Evolutionary conservation across 2,888 invertebrate genomes (phyloP).

Genomic region (Nasonovia ribisnigri): DNA sequence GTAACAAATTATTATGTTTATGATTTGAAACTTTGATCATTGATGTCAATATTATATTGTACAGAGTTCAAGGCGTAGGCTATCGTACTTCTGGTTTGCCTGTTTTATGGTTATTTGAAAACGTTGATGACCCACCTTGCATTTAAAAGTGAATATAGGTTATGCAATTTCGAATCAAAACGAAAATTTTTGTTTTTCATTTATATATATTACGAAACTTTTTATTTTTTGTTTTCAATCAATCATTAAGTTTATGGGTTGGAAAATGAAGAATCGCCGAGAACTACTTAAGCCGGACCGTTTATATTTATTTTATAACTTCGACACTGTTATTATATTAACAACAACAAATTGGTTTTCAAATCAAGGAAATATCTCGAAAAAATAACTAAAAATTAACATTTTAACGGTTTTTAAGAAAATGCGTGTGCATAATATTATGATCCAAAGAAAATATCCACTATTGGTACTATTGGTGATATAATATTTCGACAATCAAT

Average conservation of each 20-base stretch:
- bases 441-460: neutral
- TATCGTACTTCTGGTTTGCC: neutral
- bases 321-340: neutral
- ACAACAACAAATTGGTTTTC: neutral
- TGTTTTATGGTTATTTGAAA: neutral
- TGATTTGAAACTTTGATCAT: neutral
- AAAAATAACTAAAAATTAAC: neutral
- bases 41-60: neutral
- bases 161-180: neutral
- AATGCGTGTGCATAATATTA: neutral
- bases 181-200: neutral
- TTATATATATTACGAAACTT: neutral
- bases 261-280: neutral
- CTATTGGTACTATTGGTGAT: neutral
- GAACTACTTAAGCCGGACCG: neutral
- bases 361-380: neutral
- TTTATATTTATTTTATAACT: neutral
- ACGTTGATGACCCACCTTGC: neutral
- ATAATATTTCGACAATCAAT: neutral
- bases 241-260: neutral
- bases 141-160: neutral
- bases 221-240: neutral
- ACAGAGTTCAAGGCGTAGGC: neutral
- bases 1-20: neutral
- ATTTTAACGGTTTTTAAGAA: neutral